A percentile compares a stretch with the other conserved stretches of the same genome.
phyloP scores from a whole-genome alignment of 1,140 invertebrate genomes.

The Reticulitermes speratus region DNA sequence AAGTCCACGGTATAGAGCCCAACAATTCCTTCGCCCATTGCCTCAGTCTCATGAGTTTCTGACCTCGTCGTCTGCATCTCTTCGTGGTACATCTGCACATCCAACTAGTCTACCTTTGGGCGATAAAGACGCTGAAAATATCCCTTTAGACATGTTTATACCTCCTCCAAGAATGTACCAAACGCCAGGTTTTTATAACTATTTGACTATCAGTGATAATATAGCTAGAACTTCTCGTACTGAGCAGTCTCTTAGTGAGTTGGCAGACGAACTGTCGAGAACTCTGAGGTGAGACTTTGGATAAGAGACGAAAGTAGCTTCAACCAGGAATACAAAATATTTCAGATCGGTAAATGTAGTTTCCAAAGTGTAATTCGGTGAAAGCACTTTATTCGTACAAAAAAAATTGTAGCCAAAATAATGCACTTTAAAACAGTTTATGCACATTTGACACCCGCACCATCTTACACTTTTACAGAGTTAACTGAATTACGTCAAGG shows the following conservation, averaged over 20 bases:
- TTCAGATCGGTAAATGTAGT: too few relatives aligned
- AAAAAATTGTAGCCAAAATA: too few relatives aligned
- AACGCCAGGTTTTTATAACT: constrained; percentile 23
- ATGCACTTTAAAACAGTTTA: too few relatives aligned
- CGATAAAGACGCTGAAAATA: neutral
- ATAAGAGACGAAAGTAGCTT: too few relatives aligned
- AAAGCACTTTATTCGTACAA: too few relatives aligned
- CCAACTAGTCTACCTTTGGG: neutral
- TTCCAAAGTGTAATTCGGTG: too few relatives aligned
- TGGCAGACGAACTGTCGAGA: neutral
- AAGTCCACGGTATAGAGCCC: neutral
- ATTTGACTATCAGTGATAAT: neutral
- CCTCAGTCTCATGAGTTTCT: neutral
- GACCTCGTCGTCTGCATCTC: neutral
- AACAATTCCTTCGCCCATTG: neutral
- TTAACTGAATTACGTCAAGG: too few relatives aligned
- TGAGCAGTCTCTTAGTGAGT: neutral
- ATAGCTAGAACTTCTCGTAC: neutral
- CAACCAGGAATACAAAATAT: too few relatives aligned
- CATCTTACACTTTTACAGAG: too few relatives aligned
- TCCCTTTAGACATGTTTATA: neutral
- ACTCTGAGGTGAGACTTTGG: neutral
- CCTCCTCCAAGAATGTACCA: constrained; percentile 23
- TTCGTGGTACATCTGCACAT: neutral
- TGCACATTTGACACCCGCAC: too few relatives aligned